These are phyloP conservation scores for Gobio occitaniae DNA, from an alignment of 2,797 vertebrate genomes.

Conservation along the genomic window DNA sequence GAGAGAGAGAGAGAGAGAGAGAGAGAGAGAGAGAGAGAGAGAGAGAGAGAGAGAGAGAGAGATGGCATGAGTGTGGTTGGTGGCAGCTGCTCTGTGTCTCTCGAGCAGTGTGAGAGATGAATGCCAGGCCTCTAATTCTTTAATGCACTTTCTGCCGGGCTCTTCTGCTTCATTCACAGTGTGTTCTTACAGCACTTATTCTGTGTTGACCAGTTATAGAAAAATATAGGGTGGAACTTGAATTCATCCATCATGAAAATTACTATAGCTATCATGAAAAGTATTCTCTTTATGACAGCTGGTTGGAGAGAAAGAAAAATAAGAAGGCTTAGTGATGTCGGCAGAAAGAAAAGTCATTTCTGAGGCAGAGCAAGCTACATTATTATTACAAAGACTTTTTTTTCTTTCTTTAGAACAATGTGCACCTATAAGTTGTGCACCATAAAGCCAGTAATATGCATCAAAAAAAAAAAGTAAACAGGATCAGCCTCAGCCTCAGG, in stretches of 20 bases:
- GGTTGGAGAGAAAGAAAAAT: not conserved
- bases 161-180: not conserved
- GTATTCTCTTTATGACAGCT: not conserved
- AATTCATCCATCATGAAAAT: slow-evolving; percentile 1
- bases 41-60: not conserved
- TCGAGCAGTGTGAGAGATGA: not conserved
- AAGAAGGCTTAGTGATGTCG: not conserved
- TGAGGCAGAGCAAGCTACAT: not conserved
- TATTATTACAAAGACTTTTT: not conserved
- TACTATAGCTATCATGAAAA: not conserved
- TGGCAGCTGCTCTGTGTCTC: slow-evolving; percentile 27
- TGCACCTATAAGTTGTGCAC: no score
- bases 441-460: not conserved
- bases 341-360: not conserved
- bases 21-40: not conserved
- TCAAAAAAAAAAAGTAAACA: not conserved
- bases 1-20: not conserved
- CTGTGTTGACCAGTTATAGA: slow-evolving; percentile 5
- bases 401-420: not conserved
- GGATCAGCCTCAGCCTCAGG: not conserved
- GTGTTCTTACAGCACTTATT: not conserved
- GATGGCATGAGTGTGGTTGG: not conserved
- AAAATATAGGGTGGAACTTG: not conserved
- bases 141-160: slow-evolving; percentile 3
- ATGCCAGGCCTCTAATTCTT: slow-evolving; percentile 19